These are phyloP conservation scores for Torymus tubicola DNA, from an alignment of 2,888 invertebrate species.

Conservation along the genomic window DNA sequence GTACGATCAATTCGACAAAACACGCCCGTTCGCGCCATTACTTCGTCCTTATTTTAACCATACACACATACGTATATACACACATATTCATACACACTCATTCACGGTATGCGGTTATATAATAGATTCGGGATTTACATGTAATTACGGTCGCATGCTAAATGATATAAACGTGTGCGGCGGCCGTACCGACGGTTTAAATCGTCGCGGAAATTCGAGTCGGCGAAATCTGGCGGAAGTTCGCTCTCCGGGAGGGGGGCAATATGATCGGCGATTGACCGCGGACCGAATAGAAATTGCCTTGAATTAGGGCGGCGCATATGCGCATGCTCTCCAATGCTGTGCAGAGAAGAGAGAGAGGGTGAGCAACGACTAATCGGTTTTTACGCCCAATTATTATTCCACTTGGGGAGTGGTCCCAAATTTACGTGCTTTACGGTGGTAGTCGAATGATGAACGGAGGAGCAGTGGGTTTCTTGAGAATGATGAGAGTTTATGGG, in stretches of 20 bases:
- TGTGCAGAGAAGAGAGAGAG: no score
- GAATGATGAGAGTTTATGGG: no score
- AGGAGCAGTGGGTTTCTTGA: no score
- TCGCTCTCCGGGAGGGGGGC: background rate
- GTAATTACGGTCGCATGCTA: slow-evolving; percentile 44
- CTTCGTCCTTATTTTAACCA: no score
- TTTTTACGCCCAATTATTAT: slow-evolving; percentile 44
- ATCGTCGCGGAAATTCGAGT: slow-evolving; percentile 11
- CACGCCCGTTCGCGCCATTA: no score
- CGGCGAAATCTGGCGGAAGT: slow-evolving; percentile 35
- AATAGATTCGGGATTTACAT: slow-evolving; percentile 38
- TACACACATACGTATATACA: no score
- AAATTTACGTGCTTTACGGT: slow-evolving; percentile 8
- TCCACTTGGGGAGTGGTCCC: slow-evolving; percentile 6
- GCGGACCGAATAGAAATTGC: slow-evolving; percentile 51
- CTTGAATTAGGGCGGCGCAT: slow-evolving; percentile 32
- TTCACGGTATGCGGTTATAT: background rate
- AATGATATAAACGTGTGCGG: slow-evolving; percentile 34
- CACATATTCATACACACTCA: no score
- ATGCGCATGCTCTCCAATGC: background rate
- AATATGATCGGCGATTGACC: slow-evolving; percentile 43
- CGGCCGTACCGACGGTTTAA: background rate
- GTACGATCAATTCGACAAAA: no score
- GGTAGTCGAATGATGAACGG: no score
- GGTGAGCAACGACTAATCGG: slow-evolving; percentile 24